phyloP scores from a whole-genome alignment of 2,113 vertebrate genomes.

The Myotis lucifugus region DNA sequence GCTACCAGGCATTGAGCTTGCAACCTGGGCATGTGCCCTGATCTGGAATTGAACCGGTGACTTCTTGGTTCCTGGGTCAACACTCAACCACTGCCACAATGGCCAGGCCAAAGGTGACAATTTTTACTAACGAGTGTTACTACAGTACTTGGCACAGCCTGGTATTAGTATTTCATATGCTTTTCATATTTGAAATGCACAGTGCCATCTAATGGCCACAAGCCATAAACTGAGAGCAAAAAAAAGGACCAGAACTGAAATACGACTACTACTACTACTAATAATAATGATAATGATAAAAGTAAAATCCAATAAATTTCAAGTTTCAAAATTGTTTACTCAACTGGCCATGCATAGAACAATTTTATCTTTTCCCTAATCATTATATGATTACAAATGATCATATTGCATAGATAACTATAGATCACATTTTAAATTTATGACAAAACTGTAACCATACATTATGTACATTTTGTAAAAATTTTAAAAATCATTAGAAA shows the following conservation, averaged over 20 bases:
- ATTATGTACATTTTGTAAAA: background rate
- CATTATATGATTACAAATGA: background rate
- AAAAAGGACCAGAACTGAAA: conserved; percentile 11
- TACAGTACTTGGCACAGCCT: background rate
- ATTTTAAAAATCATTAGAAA: background rate
- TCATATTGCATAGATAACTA: background rate
- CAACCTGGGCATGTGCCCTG: too few relatives aligned
- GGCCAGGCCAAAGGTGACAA: background rate
- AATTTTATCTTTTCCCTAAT: conserved; percentile 4
- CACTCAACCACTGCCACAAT: too few relatives aligned
- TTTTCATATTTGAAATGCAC: conserved; percentile 42
- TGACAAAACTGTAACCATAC: background rate
- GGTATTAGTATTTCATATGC: background rate
- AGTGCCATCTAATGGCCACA: conserved; percentile 73
- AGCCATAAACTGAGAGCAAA: background rate
- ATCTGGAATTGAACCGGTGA: too few relatives aligned
- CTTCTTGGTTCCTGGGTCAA: too few relatives aligned
- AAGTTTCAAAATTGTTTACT: conserved; percentile 6
- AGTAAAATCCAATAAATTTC: background rate
- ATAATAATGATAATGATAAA: background rate
- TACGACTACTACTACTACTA: background rate
- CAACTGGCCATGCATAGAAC: background rate
- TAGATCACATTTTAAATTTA: background rate
- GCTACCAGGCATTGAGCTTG: too few relatives aligned
- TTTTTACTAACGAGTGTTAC: background rate